Evolutionary conservation across 1,140 invertebrate genomes (phyloP), one percentile per base, ranked within the genome.

Genomic region (Argopecten irradians): DNA sequence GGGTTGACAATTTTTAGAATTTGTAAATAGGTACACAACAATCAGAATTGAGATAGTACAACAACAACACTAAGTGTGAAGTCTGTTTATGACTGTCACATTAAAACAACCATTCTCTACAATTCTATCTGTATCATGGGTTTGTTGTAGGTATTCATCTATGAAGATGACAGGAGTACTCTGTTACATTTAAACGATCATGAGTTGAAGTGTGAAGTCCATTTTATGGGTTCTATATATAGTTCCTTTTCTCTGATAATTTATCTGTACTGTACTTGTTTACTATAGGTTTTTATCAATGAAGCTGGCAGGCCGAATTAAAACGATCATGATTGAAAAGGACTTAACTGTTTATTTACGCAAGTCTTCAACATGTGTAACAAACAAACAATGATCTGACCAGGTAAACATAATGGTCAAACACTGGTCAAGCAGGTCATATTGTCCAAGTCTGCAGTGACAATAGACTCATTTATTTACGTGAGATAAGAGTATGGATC

Each of bases 401-500:
- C 55, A n/a, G 55, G 8, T n/a, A 71, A 71, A 71, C 55, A 71
- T 22, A 28, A 71, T 71, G 55, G 55, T 71, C 55, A 71, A 71
- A 71, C 5, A 71, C 8, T 71, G 55, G 55, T 71, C 55, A 71
- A 71, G 55, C 55, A 28, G 55, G 55, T 71, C 55, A 71, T 71
- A 71, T 71, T 71, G 55, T 71, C n/a, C 55, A 71, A n/a, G 1
- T 71, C 13, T 19, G 7, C 22, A 16, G 5, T 71, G 8, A 71
- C 55, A 71, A 71, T 71, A n/a, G 55, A 71, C 55, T 71, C 22
- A 71, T 71, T 71, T 71, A 71, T 71, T 71, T 71, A n/a, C 28
- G 55, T n/a, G 55, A 71, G 55, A 71, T 71, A 71, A 71, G 55
- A n/a, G 55, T 71, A 5, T 71, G n/a, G 55, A 71, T 16, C 28